Evolutionary conservation across 35 echinoderm and acorn worm genomes (phyloP).

Genomic region (Strongylocentrotus purpuratus): DNA sequence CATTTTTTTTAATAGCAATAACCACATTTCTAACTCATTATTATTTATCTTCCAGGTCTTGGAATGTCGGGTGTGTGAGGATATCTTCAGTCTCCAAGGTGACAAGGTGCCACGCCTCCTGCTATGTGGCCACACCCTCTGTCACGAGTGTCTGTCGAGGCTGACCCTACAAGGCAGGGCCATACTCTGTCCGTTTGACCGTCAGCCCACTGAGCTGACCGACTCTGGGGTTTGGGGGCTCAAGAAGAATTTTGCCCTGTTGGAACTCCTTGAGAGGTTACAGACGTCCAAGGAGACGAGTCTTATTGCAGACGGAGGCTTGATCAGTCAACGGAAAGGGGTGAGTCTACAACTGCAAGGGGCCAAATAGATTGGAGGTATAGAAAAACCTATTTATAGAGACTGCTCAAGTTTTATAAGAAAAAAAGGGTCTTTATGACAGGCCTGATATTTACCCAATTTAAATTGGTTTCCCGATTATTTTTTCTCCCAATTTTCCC

Average conservation of each 20-base stretch:
- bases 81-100: slow-evolving; percentile 87
- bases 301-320: background rate
- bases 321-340: background rate
- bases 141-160: slow-evolving; percentile 84
- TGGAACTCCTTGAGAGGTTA: slow-evolving; percentile 88
- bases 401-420: too few species aligned
- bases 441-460: too few species aligned
- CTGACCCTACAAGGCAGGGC: slow-evolving; percentile 73
- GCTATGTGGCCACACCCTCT: slow-evolving; percentile 89
- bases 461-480: too few species aligned
- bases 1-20: too few species aligned
- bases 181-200: slow-evolving; percentile 85
- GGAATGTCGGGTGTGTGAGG: slow-evolving; percentile 90
- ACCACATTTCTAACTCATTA: background rate
- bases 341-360: background rate
- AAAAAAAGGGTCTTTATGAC: too few species aligned
- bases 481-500: too few species aligned
- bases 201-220: slow-evolving; percentile 77
- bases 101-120: slow-evolving; percentile 91
- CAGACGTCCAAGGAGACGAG: slow-evolving; percentile 41
- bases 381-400: too few species aligned
- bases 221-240: slow-evolving; percentile 93
- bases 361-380: too few species aligned
- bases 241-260: slow-evolving; percentile 95
- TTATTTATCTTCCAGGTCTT: slow-evolving; percentile 61